A percentile compares a stretch with the other conserved stretches of the same genome.
Conservation (phyloP, 2,797 vertebrate genomes). For the Lepilemur ruficaudatus region DNA sequence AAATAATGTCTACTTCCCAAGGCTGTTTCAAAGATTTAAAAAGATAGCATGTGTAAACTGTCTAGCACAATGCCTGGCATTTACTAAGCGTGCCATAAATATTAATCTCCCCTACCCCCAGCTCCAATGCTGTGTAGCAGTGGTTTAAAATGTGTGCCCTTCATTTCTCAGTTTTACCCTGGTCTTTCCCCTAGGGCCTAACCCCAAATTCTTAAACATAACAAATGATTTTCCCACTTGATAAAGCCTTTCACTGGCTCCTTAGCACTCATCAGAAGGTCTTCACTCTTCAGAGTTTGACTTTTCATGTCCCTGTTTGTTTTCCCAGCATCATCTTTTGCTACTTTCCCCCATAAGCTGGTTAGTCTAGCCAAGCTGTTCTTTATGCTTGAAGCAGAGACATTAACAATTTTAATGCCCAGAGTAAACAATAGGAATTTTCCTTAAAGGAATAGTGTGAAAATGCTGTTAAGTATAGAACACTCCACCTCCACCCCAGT, state of each 20-base stretch:
- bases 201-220: neutral
- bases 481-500: neutral
- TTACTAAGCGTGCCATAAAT: slow-evolving; percentile 4
- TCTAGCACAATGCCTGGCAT: slow-evolving; percentile 22
- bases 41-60: slow-evolving; percentile 34
- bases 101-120: neutral
- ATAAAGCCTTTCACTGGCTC: neutral
- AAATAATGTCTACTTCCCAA: slow-evolving; percentile 59
- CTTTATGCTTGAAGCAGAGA: neutral
- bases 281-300: neutral
- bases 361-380: neutral
- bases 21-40: slow-evolving; percentile 52
- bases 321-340: slow-evolving; percentile 20
- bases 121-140: neutral
- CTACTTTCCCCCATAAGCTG: neutral
- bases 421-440: neutral
- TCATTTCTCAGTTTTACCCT: slow-evolving; percentile 11
- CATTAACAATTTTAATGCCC: neutral
- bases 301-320: neutral
- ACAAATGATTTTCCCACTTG: neutral
- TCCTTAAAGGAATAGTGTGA: neutral
- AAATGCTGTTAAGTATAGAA: neutral
- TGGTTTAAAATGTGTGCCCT: slow-evolving; percentile 7
- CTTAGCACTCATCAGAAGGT: neutral
- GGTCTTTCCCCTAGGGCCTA: neutral